Evolutionary conservation across 2,888 invertebrate genomes (phyloP).

Genomic region (Nycteola revayana): DNA sequence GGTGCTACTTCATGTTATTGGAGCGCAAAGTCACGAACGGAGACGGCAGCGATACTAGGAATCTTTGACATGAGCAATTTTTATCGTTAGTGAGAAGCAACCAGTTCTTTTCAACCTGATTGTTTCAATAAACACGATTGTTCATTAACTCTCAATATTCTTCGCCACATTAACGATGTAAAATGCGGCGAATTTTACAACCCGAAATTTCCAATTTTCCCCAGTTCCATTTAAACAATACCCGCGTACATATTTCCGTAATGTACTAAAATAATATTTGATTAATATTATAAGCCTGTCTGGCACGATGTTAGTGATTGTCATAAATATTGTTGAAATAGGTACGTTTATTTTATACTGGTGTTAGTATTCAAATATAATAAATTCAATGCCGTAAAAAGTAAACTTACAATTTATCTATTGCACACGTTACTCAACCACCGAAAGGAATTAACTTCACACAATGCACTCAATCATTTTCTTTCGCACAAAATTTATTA

Average conservation of each 20-base stretch:
- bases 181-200: not conserved
- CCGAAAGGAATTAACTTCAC: conserved; percentile 28
- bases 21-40: conserved; percentile 73
- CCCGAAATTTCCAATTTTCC: too few species aligned
- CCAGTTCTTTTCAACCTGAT: conserved; percentile 42
- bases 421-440: conserved; percentile 22
- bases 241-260: too few species aligned
- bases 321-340: too few species aligned
- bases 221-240: too few species aligned
- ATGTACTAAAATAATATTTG: too few species aligned
- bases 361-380: conserved; percentile 8
- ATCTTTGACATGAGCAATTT: conserved; percentile 35
- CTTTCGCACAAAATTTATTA: too few species aligned
- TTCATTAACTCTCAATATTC: conserved; percentile 39
- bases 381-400: conserved; percentile 4
- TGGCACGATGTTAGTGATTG: too few species aligned
- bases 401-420: conserved; percentile 6
- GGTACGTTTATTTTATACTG: conserved; percentile 7
- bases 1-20: conserved; percentile 44
- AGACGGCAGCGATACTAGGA: conserved; percentile 47
- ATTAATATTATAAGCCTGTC: too few species aligned
- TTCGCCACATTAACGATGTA: conserved; percentile 8
- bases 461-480: conserved; percentile 9
- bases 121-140: conserved; percentile 20
- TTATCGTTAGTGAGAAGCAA: conserved; percentile 21